Conservation (phyloP, 2,888 invertebrate species). For the Oxystoma pomonae region DNA sequence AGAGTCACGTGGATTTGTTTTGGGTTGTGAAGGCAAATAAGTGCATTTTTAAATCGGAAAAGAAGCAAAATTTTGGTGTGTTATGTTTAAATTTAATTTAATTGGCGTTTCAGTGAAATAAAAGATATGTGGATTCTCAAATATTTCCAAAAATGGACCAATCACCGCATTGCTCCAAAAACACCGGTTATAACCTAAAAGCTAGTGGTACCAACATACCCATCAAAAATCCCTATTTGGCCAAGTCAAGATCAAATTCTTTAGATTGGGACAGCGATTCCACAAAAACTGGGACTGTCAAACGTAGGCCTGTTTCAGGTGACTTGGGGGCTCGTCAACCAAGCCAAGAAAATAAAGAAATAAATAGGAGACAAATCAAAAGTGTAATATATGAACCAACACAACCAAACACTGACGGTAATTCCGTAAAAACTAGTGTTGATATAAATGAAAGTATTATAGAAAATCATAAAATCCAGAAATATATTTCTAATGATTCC, state of each 20-base stretch:
- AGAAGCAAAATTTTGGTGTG: too few species aligned
- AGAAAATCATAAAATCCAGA: too few species aligned
- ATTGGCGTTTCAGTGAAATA: too few species aligned
- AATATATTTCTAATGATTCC: too few species aligned
- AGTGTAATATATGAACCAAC: background rate
- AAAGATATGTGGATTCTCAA: background rate
- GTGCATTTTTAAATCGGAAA: too few species aligned
- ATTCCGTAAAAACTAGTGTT: too few species aligned
- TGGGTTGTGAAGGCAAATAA: background rate
- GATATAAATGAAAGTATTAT: too few species aligned
- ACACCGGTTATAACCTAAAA: slow-evolving; percentile 2
- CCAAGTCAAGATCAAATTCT: slow-evolving; percentile 35
- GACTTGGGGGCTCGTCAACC: slow-evolving; percentile 1
- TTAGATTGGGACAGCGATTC: slow-evolving; percentile 73
- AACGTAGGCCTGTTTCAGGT: slow-evolving; percentile 57
- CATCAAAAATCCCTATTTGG: slow-evolving; percentile 14
- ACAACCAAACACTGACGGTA: too few species aligned
- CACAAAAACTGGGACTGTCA: slow-evolving; percentile 67
- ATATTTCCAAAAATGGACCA: background rate
- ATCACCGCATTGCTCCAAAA: background rate
- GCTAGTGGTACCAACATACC: slow-evolving; percentile 14
- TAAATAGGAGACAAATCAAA: background rate
- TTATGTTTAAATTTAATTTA: too few species aligned
- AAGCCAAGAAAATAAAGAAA: background rate
- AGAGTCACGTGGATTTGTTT: background rate